Conservation (phyloP, 1,140 invertebrate genomes). For the Caenorhabditis brenneri region DNA sequence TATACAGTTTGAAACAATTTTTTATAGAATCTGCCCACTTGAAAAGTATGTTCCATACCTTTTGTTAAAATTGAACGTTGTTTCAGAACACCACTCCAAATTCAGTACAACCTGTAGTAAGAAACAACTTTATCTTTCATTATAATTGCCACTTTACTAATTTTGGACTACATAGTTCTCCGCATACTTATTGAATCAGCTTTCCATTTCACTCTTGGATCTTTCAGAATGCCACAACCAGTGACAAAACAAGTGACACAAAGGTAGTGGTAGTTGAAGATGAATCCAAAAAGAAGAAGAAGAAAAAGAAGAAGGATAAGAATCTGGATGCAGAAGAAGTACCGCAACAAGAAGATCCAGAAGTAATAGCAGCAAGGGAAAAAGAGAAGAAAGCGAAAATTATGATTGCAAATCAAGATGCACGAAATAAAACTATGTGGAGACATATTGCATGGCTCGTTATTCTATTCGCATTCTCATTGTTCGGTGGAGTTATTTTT, state of each 20-base stretch:
- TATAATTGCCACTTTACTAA: not conserved
- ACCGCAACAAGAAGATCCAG: conserved; percentile 16
- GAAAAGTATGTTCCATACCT: too few species aligned
- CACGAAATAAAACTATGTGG: conserved; percentile 52
- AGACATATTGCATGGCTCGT: conserved; percentile 46
- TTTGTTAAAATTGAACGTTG: too few species aligned
- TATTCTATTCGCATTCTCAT: conserved; percentile 50
- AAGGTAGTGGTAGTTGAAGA: conserved; percentile 31
- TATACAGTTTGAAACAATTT: not conserved
- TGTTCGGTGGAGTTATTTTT: conserved; percentile 52
- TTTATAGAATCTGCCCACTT: too few species aligned
- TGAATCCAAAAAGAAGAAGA: conserved; percentile 42
- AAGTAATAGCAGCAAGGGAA: not conserved
- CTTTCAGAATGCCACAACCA: not conserved
- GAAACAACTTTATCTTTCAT: too few species aligned
- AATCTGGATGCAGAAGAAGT: conserved; percentile 12
- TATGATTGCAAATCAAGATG: conserved; percentile 45
- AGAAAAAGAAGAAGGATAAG: conserved; percentile 41
- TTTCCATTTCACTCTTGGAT: too few species aligned
- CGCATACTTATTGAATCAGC: not conserved
- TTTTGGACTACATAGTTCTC: not conserved
- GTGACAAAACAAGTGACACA: not conserved
- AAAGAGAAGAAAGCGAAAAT: conserved; percentile 46
- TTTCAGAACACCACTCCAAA: too few species aligned
- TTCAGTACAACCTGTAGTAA: too few species aligned